Evolutionary conservation across 2,888 invertebrate genomes (phyloP).

Genomic region (Thera obeliscata): DNA sequence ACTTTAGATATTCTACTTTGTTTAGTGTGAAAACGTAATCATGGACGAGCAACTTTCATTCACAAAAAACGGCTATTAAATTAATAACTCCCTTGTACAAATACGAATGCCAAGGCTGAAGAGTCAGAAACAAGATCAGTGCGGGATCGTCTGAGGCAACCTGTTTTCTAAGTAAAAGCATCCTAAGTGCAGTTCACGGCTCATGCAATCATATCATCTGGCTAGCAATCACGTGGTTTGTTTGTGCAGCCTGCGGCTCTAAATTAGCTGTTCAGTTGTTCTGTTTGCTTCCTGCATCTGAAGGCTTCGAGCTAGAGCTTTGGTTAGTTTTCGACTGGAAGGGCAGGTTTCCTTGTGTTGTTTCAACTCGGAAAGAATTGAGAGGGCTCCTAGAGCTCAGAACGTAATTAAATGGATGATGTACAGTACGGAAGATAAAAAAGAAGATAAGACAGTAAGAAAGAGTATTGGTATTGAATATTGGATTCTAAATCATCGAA

Average conservation of each 20-base stretch:
- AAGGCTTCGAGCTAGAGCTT: constrained; percentile 10
- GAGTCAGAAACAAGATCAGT: no score
- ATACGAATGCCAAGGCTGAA: no score
- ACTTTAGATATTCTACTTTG: no score
- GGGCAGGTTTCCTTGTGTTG: constrained; percentile 6
- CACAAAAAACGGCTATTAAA: not conserved
- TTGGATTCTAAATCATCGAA: constrained; percentile 3
- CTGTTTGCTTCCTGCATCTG: constrained; percentile 27
- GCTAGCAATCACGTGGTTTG: constrained; percentile 75
- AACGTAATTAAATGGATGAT: not conserved
- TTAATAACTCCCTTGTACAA: not conserved
- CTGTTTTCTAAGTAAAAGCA: constrained; percentile 5
- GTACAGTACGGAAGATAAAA: not conserved
- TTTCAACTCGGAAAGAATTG: not conserved
- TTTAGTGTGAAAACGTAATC: no score
- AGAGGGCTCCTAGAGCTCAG: not conserved
- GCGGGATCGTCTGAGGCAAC: no score
- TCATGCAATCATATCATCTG: constrained; percentile 62
- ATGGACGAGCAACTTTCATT: not conserved
- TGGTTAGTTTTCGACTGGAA: not conserved
- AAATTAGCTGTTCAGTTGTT: constrained; percentile 62
- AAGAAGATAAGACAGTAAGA: no score
- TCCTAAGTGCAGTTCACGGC: constrained; percentile 35
- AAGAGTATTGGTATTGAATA: no score
- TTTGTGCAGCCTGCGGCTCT: constrained; percentile 61